Evolutionary conservation across 1,140 invertebrate species (phyloP), one percentile per base, ranked within the genome.

Genomic region (Onthophagus taurus): DNA sequence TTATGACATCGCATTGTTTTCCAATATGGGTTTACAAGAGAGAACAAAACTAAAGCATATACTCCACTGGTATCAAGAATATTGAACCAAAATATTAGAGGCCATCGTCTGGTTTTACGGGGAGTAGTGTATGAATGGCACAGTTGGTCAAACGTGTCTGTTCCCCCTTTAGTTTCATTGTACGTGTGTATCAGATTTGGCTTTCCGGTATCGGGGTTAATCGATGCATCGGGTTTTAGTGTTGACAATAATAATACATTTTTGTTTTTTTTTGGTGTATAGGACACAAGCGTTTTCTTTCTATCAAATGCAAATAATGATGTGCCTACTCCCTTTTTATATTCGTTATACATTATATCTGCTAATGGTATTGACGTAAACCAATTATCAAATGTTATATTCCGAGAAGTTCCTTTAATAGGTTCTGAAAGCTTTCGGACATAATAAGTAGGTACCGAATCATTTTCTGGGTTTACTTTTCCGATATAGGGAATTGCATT

Each of bases 71-170:
- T n/a, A 26, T 26, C 24, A 26, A 26, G 24, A 26, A 26, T 26
- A 26, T 26, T 26, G 24, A 26, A 26, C 7, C 7, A 39, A 23
- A 39, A 11, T 39, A 3, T 3, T 17, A 50, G 14, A 17, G 49
- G 46, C 49, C 49, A 51, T 11, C 49, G 39, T 16, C 35, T 34
- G 6, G 39, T 48, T 26, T 31, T 43, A 8, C 41, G 30, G 7
- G 41, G 38, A n/a, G 43, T 52, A 6, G 54, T 60, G 48, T 63
- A n/a, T n/a, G 45, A 45, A 29, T 56, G 55, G 41, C 58, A 60
- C 56, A 69, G 58, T 53, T 66, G 59, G 59, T 70, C 61, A 20
- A 70, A 59, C n/a, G 49, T 59, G 49, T 71, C 69, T 0, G 69
- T 65, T n/a, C 59, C 65, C 19, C 65, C 64, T 61, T 67, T 70